Evolutionary conservation across 2,888 invertebrate species (phyloP), one percentile per base, ranked within the genome.

Genomic region (Arctia plantaginis): DNA sequence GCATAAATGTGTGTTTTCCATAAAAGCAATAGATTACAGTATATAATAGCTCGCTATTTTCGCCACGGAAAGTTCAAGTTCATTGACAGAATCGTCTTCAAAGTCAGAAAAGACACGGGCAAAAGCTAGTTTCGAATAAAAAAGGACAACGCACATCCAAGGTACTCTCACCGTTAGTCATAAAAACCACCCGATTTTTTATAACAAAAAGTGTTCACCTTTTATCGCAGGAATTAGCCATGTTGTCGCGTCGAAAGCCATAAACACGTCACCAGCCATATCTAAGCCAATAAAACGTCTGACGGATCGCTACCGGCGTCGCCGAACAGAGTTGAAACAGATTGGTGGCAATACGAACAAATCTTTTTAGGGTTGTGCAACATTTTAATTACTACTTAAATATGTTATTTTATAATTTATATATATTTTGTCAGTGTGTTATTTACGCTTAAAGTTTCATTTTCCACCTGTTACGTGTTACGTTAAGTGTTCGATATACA

Each of bases 261-360:
- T 94, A 93, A 93, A 94, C 80, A 86, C 87, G 93, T 93, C 94
- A 81, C 44, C 68, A 75, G 69, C 77, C 80, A 80, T 91, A 93
- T 93, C 93, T 88, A 59, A 30, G 55, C 80, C 90, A 82, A 87
- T 94, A 94, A 94, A 94, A 77, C 84, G 82, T 75, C 84, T 93
- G 93, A 94, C 92, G 87, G 85, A 94, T 94, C 86, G 94, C 94
- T 94, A 93, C 94, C 86, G 93, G 84, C 82, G 83, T 78, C 69
- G 80, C 80, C 85, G 83, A 47, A 65, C 39, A 18, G 70, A 44
- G 41, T 33, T 51, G 27, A 35, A 51, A 62, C 51, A 68, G n/a
- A n/a, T 20, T 55, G 66, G 65, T 72, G 71, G 80, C 80, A 80
- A 78, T 77, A 70, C 68, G 74, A 73, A 66, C 65, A 72, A 41